These are phyloP conservation scores for Sebastes dallii DNA, from an alignment of 2,797 vertebrate species.

Conservation along the genomic window DNA sequence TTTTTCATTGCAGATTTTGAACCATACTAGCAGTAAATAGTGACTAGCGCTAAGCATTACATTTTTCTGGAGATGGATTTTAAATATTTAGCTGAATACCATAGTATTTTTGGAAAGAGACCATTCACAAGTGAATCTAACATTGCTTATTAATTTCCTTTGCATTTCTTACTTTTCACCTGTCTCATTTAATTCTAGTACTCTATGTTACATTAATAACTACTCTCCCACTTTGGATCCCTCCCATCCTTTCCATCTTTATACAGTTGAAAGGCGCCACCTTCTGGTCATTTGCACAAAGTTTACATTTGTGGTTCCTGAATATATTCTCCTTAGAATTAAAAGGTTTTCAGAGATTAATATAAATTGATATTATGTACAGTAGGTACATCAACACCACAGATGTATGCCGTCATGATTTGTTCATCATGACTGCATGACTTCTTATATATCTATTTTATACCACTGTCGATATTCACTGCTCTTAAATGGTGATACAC, in stretches of 20 bases:
- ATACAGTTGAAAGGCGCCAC: conserved; percentile 40
- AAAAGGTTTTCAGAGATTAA: background rate
- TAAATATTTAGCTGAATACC: background rate
- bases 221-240: background rate
- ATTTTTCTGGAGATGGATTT: background rate
- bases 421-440: background rate
- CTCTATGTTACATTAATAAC: background rate
- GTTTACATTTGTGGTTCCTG: background rate
- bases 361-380: background rate
- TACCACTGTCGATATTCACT: background rate
- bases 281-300: conserved; percentile 46
- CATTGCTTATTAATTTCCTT: background rate
- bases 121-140: background rate
- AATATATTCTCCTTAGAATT: background rate
- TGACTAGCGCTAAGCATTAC: background rate
- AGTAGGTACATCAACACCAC: background rate
- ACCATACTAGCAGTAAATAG: background rate
- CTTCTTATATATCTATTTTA: too few species aligned
- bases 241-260: background rate
- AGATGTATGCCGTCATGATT: background rate
- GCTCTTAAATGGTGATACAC: background rate
- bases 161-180: background rate
- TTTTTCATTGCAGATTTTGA: background rate
- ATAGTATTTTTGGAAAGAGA: background rate
- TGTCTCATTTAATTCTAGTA: background rate